Conservation (phyloP, 2,113 vertebrate genomes). For the Pollimyrus isidori region DNA sequence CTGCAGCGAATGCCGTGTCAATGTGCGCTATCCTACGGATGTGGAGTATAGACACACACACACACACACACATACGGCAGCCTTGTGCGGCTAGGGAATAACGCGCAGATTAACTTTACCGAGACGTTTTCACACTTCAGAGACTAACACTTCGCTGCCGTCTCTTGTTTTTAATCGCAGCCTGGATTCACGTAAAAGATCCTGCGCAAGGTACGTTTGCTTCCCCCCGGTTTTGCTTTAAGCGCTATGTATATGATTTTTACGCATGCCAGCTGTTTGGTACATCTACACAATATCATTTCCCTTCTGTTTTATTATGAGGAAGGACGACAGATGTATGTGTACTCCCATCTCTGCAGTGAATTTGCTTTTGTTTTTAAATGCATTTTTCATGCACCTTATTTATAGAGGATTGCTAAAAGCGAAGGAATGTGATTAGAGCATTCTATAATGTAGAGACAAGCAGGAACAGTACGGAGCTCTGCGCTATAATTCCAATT, state of each 20-base stretch:
- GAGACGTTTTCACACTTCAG: slow-evolving; percentile 17
- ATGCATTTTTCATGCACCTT: background rate
- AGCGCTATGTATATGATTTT: background rate
- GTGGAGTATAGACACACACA: background rate
- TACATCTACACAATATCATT: background rate
- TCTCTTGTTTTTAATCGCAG: slow-evolving; percentile 15
- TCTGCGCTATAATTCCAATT: background rate
- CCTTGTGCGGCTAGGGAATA: slow-evolving; percentile 9
- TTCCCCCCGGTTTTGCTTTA: background rate
- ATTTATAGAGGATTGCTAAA: background rate
- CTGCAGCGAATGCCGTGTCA: background rate
- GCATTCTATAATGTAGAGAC: background rate
- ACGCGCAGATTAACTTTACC: slow-evolving; percentile 30
- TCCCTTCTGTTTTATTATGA: background rate
- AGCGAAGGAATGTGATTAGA: slow-evolving; percentile 1
- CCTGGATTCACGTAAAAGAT: slow-evolving; percentile 26
- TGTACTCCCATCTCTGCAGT: background rate
- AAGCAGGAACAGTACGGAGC: background rate
- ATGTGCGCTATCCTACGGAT: background rate
- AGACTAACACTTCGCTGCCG: background rate
- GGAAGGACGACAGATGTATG: background rate
- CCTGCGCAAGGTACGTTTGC: slow-evolving; percentile 31
- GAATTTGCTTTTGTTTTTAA: background rate
- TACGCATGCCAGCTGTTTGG: background rate
- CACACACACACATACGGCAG: background rate